These are phyloP conservation scores for Melipona bicolor DNA, from an alignment of 2,888 invertebrate species.

Conservation along the genomic window DNA sequence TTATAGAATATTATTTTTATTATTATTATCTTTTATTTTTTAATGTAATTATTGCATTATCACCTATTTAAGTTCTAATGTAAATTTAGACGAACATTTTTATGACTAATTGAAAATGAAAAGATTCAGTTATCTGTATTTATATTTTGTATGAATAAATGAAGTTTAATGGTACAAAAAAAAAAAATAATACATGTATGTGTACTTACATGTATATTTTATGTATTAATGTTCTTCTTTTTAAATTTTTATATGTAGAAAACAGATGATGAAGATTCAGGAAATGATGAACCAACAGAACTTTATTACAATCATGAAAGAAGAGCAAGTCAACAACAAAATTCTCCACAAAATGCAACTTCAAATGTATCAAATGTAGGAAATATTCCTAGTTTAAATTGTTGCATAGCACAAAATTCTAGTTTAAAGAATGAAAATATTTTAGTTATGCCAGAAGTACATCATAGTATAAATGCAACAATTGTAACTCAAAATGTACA, in stretches of 20 bases:
- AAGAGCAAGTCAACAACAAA: constrained; percentile 81
- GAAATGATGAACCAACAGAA: constrained; percentile 96
- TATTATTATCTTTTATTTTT: neutral
- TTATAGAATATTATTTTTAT: neutral
- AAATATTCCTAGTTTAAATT: constrained; percentile 36
- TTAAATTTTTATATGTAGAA: constrained; percentile 82
- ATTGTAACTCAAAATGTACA: constrained; percentile 20
- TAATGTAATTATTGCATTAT: neutral
- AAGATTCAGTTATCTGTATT: neutral
- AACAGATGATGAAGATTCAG: constrained; percentile 96
- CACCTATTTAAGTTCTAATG: neutral
- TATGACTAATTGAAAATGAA: neutral
- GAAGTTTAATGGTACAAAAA: neutral
- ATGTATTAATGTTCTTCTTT: neutral
- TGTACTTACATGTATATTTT: neutral
- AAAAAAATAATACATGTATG: neutral
- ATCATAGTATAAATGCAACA: constrained; percentile 22
- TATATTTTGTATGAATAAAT: neutral
- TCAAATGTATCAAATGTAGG: constrained; percentile 50
- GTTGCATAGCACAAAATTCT: constrained; percentile 21
- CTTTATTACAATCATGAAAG: constrained; percentile 86
- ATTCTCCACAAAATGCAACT: constrained; percentile 74
- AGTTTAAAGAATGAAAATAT: constrained; percentile 53
- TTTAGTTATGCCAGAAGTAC: constrained; percentile 32
- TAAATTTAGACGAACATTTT: neutral